These are phyloP conservation scores for Temnothorax longispinosus DNA, from an alignment of 1,140 invertebrate species.

Conservation along the genomic window DNA sequence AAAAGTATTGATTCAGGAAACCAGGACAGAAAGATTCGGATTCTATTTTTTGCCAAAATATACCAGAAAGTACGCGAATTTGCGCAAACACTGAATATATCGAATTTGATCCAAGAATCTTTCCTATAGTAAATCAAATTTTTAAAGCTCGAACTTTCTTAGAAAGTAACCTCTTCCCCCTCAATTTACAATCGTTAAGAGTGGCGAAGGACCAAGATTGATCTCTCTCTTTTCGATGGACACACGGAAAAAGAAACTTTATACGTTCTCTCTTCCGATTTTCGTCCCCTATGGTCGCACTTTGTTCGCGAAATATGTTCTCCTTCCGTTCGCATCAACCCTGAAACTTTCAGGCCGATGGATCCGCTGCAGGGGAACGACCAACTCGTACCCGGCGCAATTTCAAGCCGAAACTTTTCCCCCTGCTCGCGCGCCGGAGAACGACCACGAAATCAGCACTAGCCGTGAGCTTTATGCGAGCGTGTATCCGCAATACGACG, in stretches of 20 bases:
- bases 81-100: background rate
- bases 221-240: background rate
- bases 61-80: background rate
- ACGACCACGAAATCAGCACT: slow-evolving; percentile 57
- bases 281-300: background rate
- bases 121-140: slow-evolving; percentile 22
- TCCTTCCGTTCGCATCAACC: background rate
- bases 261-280: background rate
- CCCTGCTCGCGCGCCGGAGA: background rate
- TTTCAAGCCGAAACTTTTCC: slow-evolving; percentile 54
- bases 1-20: background rate
- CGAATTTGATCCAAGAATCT: slow-evolving; percentile 3
- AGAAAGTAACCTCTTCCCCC: background rate
- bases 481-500: slow-evolving; percentile 31
- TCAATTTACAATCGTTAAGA: slow-evolving; percentile 20
- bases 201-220: background rate
- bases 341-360: slow-evolving; percentile 43
- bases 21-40: background rate
- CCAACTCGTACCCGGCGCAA: slow-evolving; percentile 40
- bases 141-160: slow-evolving; percentile 23
- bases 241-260: slow-evolving; percentile 12
- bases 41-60: background rate
- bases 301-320: slow-evolving; percentile 46
- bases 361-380: slow-evolving; percentile 19
- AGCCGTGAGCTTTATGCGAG: background rate